Evolutionary conservation across 2,797 vertebrate species (phyloP).

Genomic region (Labroides dimidiatus): DNA sequence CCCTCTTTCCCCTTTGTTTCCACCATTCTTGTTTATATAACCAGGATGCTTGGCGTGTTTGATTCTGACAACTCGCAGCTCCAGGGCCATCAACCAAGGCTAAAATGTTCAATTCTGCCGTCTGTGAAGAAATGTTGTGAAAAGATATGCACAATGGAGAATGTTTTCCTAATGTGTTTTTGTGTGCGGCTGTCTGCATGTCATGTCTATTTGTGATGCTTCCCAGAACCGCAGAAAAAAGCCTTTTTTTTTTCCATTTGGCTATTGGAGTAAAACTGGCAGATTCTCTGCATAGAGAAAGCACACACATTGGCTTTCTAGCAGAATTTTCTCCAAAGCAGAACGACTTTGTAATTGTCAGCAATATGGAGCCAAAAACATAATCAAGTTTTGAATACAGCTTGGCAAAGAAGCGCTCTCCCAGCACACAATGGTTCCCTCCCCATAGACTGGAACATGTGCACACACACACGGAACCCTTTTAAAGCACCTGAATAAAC

Average conservation of each 20-base stretch:
- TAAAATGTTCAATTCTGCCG: conserved; percentile 55
- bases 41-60: conserved; percentile 40
- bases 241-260: conserved; percentile 35
- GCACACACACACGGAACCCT: conserved; percentile 35
- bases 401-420: conserved; percentile 33
- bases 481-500: conserved; percentile 23
- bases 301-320: conserved; percentile 52
- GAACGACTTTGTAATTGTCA: conserved; percentile 69
- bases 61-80: conserved; percentile 58
- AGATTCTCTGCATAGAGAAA: conserved; percentile 41
- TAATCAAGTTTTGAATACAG: conserved; percentile 65
- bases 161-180: conserved; percentile 60
- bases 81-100: conserved; percentile 52
- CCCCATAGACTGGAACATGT: conserved; percentile 22
- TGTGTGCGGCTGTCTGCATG: conserved; percentile 44
- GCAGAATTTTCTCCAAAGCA: conserved; percentile 58
- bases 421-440: conserved; percentile 33
- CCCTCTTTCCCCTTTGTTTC: conserved; percentile 46
- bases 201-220: conserved; percentile 54
- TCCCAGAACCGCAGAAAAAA: conserved; percentile 30
- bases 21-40: conserved; percentile 43
- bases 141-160: conserved; percentile 57
- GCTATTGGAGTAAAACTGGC: conserved; percentile 51
- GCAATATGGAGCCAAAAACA: conserved; percentile 60
- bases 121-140: conserved; percentile 43